A percentile compares a stretch with the other conserved stretches of the same genome.
Evolutionary conservation across 2,797 vertebrate species (phyloP).

Genomic region (Tiaroga cobitis): DNA sequence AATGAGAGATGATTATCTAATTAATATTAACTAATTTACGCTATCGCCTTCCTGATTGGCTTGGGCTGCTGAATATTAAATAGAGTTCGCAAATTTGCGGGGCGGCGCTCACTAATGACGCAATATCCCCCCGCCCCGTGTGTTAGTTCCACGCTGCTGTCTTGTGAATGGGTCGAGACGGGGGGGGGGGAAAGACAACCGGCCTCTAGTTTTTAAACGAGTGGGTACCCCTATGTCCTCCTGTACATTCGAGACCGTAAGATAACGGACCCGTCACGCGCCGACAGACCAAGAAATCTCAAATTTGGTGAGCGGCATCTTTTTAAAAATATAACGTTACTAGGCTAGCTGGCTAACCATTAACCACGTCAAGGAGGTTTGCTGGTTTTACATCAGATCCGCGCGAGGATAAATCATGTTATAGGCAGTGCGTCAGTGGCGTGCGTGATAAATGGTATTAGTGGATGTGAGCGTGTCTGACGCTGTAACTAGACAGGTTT

Average conservation of each 20-base stretch:
- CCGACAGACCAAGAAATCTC: background rate
- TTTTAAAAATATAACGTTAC: too few species aligned
- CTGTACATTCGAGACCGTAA: background rate
- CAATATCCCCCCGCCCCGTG: background rate
- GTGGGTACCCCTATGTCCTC: background rate
- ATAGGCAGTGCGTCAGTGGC: background rate
- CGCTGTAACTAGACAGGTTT: background rate
- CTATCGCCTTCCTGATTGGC: background rate
- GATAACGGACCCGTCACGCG: slow-evolving; percentile 1
- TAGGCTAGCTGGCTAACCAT: slow-evolving; percentile 27
- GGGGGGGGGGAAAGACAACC: background rate
- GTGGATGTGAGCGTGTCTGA: background rate
- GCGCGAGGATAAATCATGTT: background rate
- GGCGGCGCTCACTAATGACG: slow-evolving; percentile 24
- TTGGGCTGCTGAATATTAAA: slow-evolving; percentile 17
- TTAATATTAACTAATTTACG: background rate
- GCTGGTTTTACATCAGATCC: background rate
- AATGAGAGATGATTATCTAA: background rate
- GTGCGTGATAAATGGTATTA: background rate
- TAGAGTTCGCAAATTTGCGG: background rate
- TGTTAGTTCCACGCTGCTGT: slow-evolving; percentile 18
- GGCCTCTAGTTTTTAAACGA: slow-evolving; percentile 15
- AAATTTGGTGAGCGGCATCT: slow-evolving; percentile 9
- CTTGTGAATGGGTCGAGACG: slow-evolving; percentile 37
- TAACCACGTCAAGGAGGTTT: background rate